Evolutionary conservation across 2,888 invertebrate genomes (phyloP), one percentile per base, ranked within the genome.

Genomic region (Diarsia brunnea): DNA sequence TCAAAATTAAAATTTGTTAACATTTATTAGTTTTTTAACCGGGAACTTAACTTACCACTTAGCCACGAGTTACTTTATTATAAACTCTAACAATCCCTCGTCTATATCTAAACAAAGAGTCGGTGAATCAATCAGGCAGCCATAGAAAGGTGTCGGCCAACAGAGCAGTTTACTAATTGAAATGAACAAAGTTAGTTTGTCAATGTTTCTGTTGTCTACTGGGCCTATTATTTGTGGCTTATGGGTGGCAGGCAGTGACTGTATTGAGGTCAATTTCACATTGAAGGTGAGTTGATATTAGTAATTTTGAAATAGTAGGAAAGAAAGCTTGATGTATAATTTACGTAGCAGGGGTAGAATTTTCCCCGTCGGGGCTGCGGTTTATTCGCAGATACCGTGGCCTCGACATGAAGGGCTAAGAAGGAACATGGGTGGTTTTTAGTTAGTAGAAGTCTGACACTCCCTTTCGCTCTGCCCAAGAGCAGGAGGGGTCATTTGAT

Each of bases 131-230:
- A 63, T 53, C 60, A 63, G 49, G 1, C 27, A 43, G n/a, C 5
- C 38, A 60, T 58, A 67, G 55, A 72, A 78, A 69, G 75, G 69
- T 82, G 79, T 77, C 47, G 58, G 64, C 71, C 49, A 60, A 64
- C 66, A 58, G 67, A 58, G 82, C 86, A 86, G 86, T 88, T 87
- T 76, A 72, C 84, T 90, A 91, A 91, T 91, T 91, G 89, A 90
- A 92, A 88, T 90, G 87, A 90, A 89, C 88, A 81, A 92, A 92
- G 88, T 92, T 91, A 88, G 87, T 78, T 73, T 65, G 77, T 84
- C 84, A 85, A 85, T 88, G 88, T 90, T 89, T 85, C 84, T 87
- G 69, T 82, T 89, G 89, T 89, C 89, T 89, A 89, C 88, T 88
- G 81, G 79, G 58, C 75, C 73, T 70, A 78, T 73, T 84, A 64